Evolutionary conservation across 1,140 invertebrate species (phyloP), one percentile per base, ranked within the genome.

Genomic region (Aphelinus certus): DNA sequence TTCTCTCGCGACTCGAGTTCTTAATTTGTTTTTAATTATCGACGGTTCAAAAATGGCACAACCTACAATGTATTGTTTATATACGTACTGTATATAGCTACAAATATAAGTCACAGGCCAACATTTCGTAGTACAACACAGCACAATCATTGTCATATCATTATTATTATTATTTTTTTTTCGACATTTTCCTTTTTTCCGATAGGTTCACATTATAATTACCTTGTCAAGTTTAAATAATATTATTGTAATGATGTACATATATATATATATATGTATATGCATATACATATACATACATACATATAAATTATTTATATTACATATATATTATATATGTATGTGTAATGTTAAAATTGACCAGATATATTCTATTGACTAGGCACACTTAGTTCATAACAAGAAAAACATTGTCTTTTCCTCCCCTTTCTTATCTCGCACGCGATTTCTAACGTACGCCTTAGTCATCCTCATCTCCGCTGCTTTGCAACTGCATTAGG

Each of bases 301-400:
- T 85, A 79, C 81, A 81, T 26, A 26, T 26, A 26, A 26, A 26
- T 26, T 26, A 26, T 26, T 26, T 26, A 26, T 26, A 26, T 26
- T 26, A 26, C 26, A 26, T 26, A 26, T 26, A 26, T 26, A 26
- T 26, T 26, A 26, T 26, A 77, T 76, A 83, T 83, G 76, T 79
- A 81, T 83, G 79, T 82, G 78, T 81, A 82, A 83, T 82, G 84
- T 85, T 87, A 86, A 88, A 88, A 88, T 88, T 88, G 87, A 88
- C 87, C 81, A 84, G 84, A 87, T 87, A 86, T 87, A 87, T 85
- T 87, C 86, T 88, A 88, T 88, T 87, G 84, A 88, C 87, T 88
- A 88, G 87, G 86, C 87, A 88, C 87, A 88, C 86, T 87, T 87
- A 87, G 85, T 87, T 87, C 81, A 86, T 87, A 87, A 87, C 86